Base-by-base conservation (phyloP, 1,140 invertebrate genomes). In the Probaryconus sp. region DNA sequence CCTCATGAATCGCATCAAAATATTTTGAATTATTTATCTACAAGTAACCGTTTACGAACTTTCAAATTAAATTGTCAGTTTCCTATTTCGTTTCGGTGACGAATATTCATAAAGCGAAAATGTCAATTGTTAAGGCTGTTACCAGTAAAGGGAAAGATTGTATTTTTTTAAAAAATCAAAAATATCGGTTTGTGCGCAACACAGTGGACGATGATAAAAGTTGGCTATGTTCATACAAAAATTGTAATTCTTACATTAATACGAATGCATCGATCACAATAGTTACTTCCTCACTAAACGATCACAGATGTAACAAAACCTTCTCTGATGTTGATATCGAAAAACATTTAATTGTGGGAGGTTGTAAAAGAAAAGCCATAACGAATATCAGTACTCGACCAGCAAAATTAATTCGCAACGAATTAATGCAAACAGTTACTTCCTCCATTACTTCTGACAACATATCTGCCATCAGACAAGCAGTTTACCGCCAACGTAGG, bases 121-220 rank as follows among this genome's bases (percentile, higher is more conserved):
- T 24, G 21, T 24, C 21, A 5, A 42, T 42, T 10, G 10, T 42
- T 10, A 20, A 13, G 2, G 20, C 42, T 13, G 7, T 7, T 3
- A 45, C 42, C 2, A 28, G 6, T 1, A 45, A 28, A 28, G 42
- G 42, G 14, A 45, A 45, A 13, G 21, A 13, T 6, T 45, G 42
- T 28, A 45, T 28, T 45, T 45, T 45, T 45, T 26, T 28, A 3
- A 9, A 28, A 5, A 11, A n/a, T n/a, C 6, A 18, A 6, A 45
- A 45, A 45, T 45, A 45, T 28, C 21, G 24, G 2, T 45, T 45
- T 28, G 42, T 45, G 4, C 11, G 42, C 4, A 14, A 28, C 11
- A 45, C 42, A 6, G 42, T 16, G 6, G 7, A 20, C 1, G 9
- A 11, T 28, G 42, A 45, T 13, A 45, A 45, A 45, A 7, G 4